phyloP scores from a whole-genome alignment of 2,113 vertebrate species.

The Chionis minor region DNA sequence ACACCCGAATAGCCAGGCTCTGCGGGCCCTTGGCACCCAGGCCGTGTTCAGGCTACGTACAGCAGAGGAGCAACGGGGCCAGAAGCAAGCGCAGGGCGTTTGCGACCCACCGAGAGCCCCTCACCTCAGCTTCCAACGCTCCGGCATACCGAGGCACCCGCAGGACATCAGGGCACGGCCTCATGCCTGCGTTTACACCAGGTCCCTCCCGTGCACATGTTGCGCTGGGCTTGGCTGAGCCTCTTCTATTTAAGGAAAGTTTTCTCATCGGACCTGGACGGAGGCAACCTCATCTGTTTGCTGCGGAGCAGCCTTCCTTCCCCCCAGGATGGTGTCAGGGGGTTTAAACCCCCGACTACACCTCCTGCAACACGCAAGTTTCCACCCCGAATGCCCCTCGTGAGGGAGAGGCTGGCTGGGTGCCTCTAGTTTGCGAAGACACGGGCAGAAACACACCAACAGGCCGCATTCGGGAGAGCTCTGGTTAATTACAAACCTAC shows the following conservation, averaged over 20 bases:
- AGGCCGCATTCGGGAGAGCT: accelerated
- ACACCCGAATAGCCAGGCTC: background rate
- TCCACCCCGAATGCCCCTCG: accelerated
- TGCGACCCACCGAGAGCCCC: accelerated
- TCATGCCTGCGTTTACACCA: accelerated
- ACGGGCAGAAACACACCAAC: background rate
- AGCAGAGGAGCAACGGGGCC: background rate
- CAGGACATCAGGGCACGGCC: accelerated
- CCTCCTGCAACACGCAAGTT: accelerated
- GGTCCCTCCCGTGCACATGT: background rate
- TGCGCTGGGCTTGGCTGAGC: background rate
- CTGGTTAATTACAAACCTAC: background rate
- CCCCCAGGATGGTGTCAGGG: accelerated
- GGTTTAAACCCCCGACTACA: background rate
- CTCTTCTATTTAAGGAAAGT: background rate
- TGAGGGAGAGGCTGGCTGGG: accelerated
- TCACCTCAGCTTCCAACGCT: too few species aligned
- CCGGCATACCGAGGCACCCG: accelerated
- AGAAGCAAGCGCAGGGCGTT: accelerated
- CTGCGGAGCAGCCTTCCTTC: background rate
- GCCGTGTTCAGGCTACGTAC: accelerated
- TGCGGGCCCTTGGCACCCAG: accelerated
- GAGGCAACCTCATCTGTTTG: background rate
- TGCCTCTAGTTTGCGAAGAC: accelerated
- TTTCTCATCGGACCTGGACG: background rate